Percentiles rank a stretch among this genome's conserved stretches.
These are phyloP conservation scores for Argyrosomus japonicus DNA, from an alignment of 2,113 vertebrate species.

Conservation along the genomic window DNA sequence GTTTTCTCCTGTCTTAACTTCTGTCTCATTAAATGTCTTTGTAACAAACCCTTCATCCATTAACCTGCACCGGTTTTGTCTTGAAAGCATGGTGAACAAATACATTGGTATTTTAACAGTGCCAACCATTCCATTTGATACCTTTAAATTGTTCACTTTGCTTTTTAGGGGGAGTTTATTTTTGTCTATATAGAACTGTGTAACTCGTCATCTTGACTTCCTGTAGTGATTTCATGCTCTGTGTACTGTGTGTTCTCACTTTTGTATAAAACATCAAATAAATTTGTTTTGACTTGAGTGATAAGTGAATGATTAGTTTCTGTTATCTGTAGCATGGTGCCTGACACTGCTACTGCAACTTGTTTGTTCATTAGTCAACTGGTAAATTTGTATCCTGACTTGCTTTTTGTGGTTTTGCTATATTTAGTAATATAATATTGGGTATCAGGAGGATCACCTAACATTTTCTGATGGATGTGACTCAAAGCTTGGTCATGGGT, in stretches of 20 bases:
- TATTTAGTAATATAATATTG: background rate
- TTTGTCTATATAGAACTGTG: background rate
- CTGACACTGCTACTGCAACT: background rate
- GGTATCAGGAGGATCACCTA: background rate
- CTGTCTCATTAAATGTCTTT: too few relatives aligned
- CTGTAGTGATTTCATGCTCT: slow-evolving; percentile 1
- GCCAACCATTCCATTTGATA: slow-evolving; percentile 43
- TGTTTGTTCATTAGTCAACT: background rate
- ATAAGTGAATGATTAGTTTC: background rate
- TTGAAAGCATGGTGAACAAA: slow-evolving; percentile 8
- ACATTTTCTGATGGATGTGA: too few relatives aligned
- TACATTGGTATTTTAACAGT: slow-evolving; percentile 22
- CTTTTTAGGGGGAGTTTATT: background rate
- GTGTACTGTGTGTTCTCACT: background rate
- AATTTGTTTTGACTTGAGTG: slow-evolving; percentile 4
- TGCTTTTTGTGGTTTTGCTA: background rate
- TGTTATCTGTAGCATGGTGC: background rate
- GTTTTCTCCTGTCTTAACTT: background rate
- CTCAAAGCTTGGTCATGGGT: too few relatives aligned
- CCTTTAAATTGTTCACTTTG: background rate
- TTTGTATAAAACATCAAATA: slow-evolving; percentile 33
- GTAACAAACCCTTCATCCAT: background rate
- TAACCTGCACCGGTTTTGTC: background rate
- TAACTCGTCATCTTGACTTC: background rate
- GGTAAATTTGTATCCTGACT: background rate